These are phyloP conservation scores for Periparus ater DNA, from an alignment of 2,797 vertebrate species.

Conservation along the genomic window DNA sequence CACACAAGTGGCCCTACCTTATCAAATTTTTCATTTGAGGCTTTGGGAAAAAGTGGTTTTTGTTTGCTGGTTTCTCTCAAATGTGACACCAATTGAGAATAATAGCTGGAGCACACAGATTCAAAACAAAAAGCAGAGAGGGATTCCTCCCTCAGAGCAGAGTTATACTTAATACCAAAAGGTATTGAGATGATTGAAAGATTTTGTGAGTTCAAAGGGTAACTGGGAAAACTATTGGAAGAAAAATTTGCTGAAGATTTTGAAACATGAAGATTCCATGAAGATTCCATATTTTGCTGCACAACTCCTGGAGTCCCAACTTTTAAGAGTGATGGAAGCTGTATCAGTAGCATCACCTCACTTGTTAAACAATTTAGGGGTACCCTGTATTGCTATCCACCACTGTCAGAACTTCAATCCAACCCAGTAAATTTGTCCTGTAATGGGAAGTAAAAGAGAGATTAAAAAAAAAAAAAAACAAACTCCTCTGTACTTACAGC, in stretches of 20 bases:
- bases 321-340: neutral
- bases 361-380: neutral
- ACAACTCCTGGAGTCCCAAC: neutral
- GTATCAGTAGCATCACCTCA: neutral
- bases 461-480: rapidly evolving
- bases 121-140: neutral
- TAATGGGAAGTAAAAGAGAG: too few relatives aligned
- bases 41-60: rapidly evolving
- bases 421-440: neutral
- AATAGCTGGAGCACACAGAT: neutral
- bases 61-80: neutral
- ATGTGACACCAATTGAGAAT: rapidly evolving
- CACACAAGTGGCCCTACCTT: neutral
- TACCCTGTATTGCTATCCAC: neutral
- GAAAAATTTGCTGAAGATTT: neutral
- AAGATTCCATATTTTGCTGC: neutral
- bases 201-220: neutral
- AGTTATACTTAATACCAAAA: neutral
- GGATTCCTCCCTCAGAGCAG: rapidly evolving
- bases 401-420: neutral
- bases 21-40: neutral
- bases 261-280: neutral
- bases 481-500: neutral
- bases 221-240: neutral
- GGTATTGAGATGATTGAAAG: neutral